Conservation (phyloP, 1,140 invertebrate species). For the Sarcophaga peregrina region DNA sequence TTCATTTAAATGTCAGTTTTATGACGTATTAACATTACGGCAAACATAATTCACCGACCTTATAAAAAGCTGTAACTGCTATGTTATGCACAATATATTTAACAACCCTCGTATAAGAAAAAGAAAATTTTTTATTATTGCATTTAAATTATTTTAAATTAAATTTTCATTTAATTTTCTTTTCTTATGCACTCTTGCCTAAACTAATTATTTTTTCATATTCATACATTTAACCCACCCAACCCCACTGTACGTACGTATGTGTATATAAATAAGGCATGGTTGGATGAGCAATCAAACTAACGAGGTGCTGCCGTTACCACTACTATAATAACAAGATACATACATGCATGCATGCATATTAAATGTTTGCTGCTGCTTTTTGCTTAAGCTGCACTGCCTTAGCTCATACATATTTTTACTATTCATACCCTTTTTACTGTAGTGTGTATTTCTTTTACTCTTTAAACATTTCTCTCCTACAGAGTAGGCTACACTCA, state of each 20-base stretch:
- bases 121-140: too few relatives aligned
- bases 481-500: neutral
- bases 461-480: neutral
- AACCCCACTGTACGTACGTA: neutral
- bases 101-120: too few relatives aligned
- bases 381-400: neutral
- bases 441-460: neutral
- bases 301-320: conserved; percentile 22
- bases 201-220: too few relatives aligned
- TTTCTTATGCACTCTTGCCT: too few relatives aligned
- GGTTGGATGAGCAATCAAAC: neutral
- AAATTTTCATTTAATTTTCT: too few relatives aligned
- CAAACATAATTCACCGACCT: too few relatives aligned
- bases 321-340: neutral
- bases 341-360: neutral
- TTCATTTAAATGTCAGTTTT: too few relatives aligned
- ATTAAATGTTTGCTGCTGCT: conserved; percentile 30
- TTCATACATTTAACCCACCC: neutral
- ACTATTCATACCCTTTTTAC: neutral
- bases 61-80: too few relatives aligned
- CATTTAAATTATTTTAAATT: too few relatives aligned
- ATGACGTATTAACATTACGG: too few relatives aligned
- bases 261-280: too few relatives aligned
- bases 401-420: neutral
- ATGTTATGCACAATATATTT: too few relatives aligned